A percentile compares a stretch with the other conserved stretches of the same genome.
These are phyloP conservation scores for Nyctibius bracteatus DNA, from an alignment of 2,113 vertebrate species.

Conservation along the genomic window DNA sequence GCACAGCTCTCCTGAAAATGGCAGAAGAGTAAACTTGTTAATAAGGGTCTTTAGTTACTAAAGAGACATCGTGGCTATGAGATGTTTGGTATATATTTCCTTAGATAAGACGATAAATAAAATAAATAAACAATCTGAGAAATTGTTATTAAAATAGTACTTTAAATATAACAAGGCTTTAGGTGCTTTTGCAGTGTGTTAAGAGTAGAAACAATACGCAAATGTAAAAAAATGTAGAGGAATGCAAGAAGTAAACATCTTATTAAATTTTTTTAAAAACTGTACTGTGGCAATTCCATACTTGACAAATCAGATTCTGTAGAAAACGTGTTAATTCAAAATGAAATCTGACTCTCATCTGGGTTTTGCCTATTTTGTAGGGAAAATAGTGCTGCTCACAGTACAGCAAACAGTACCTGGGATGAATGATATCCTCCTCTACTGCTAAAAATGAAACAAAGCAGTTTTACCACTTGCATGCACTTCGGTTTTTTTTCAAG, in stretches of 20 bases:
- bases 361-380: neutral
- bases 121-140: neutral
- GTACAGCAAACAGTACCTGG: neutral
- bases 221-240: neutral
- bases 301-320: neutral
- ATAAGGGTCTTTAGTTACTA: neutral
- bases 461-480: neutral
- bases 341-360: neutral
- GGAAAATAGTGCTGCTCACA: neutral
- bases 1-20: constrained; percentile 88
- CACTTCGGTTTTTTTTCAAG: neutral
- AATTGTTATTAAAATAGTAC: neutral
- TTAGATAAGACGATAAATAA: neutral
- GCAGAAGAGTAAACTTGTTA: neutral
- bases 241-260: neutral
- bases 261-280: neutral
- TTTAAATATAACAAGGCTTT: neutral
- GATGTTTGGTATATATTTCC: neutral
- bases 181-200: neutral
- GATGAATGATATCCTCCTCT: neutral
- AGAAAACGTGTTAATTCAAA: neutral
- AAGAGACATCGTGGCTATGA: neutral
- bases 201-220: neutral
- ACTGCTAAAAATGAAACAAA: neutral
- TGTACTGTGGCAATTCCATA: neutral